These are phyloP conservation scores for Micoletzkya japonica DNA, from an alignment of 2,888 invertebrate genomes.

Conservation along the genomic window DNA sequence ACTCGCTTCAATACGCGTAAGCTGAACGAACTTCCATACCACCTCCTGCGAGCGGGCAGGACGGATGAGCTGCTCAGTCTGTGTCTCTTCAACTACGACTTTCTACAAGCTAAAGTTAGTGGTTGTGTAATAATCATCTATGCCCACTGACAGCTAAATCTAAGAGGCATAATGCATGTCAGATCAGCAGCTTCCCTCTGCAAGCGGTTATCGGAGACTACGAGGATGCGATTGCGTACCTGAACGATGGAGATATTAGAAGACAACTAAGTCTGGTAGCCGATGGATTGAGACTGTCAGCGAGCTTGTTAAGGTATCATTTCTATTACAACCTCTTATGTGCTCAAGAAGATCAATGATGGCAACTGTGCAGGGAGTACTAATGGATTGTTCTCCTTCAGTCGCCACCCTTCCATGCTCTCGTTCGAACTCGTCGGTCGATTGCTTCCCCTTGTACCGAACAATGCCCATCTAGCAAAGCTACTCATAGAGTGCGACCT, in stretches of 20 bases:
- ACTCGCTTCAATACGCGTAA: constrained; percentile 83
- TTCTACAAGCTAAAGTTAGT: constrained; percentile 84
- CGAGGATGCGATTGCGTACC: constrained; percentile 76
- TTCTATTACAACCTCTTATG: too few relatives aligned
- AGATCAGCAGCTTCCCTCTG: constrained; percentile 77
- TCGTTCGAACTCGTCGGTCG: constrained; percentile 90
- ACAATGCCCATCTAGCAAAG: constrained; percentile 78
- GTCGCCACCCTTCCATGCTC: constrained; percentile 85
- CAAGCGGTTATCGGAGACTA: constrained; percentile 92
- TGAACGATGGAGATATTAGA: constrained; percentile 68
- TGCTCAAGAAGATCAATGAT: background rate
- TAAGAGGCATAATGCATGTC: constrained; percentile 8
- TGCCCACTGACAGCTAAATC: background rate
- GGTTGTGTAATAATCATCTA: background rate
- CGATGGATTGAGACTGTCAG: constrained; percentile 87
- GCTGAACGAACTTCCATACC: constrained; percentile 88
- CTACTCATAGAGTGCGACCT: constrained; percentile 87
- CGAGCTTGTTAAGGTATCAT: constrained; percentile 70
- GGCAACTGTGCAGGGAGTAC: background rate
- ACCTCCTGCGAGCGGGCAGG: constrained; percentile 82
- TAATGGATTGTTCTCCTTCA: constrained; percentile 25
- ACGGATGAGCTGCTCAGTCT: constrained; percentile 86
- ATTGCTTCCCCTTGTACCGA: constrained; percentile 85
- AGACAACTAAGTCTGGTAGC: constrained; percentile 89
- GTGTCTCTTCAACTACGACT: constrained; percentile 94